Percentiles rank a stretch among this genome's conserved stretches.
These are phyloP conservation scores for Bothrops jararaca DNA, from an alignment of 2,113 vertebrate species.

Conservation along the genomic window DNA sequence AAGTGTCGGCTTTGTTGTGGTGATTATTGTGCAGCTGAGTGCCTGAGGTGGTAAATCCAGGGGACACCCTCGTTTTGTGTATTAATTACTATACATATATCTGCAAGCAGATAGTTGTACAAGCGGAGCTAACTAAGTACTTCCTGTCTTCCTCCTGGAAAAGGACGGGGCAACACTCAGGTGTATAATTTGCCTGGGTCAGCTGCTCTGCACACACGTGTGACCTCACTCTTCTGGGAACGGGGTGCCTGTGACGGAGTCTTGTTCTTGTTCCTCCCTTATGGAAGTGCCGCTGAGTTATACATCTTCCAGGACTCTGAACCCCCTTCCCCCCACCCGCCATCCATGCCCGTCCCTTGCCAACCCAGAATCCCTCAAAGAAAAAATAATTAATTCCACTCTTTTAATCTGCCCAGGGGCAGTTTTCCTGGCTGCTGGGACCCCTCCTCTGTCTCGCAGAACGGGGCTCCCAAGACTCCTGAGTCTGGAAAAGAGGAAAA, in stretches of 20 bases:
- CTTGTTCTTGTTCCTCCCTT: not conserved
- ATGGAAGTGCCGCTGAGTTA: not conserved
- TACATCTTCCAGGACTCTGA: not conserved
- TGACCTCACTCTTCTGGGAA: too few species aligned
- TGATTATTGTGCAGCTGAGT: not conserved
- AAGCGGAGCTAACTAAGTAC: not conserved
- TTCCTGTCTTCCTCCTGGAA: not conserved
- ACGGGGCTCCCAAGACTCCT: not conserved
- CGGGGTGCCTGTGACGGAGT: not conserved
- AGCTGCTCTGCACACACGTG: not conserved
- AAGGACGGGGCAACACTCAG: not conserved
- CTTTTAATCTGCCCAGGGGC: not conserved
- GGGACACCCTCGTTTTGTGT: not conserved
- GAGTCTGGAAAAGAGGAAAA: not conserved
- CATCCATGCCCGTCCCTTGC: not conserved
- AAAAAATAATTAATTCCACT: not conserved
- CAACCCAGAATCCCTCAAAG: not conserved
- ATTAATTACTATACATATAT: not conserved
- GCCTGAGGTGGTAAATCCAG: not conserved
- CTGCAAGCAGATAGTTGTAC: not conserved
- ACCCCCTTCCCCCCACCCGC: too few species aligned
- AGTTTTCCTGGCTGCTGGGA: not conserved
- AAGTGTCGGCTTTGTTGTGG: not conserved
- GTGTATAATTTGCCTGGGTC: not conserved
- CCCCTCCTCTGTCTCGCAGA: not conserved